phyloP scores from a whole-genome alignment of 1,140 invertebrate species.

The Oedothorax gibbosus region DNA sequence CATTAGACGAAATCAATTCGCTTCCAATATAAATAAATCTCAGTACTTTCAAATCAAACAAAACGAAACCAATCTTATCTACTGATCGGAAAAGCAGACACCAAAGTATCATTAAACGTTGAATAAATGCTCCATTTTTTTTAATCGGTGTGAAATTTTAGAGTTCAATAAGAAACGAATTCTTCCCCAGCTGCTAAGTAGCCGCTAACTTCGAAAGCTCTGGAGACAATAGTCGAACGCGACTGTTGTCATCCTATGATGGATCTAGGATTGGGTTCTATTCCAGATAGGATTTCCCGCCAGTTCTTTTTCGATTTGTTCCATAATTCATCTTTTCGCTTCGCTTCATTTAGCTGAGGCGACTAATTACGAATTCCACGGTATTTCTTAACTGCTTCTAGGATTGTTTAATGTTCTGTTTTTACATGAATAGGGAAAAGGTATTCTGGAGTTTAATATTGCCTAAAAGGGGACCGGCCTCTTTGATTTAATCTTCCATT shows the following conservation, averaged over 20 bases:
- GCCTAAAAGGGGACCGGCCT: no score
- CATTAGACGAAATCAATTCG: no score
- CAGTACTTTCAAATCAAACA: no score
- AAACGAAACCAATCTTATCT: no score
- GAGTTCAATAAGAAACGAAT: background rate
- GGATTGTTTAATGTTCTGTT: no score
- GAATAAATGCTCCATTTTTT: background rate
- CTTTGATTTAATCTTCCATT: no score
- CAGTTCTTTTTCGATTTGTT: background rate
- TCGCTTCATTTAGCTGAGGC: constrained; percentile 17
- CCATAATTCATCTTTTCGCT: constrained; percentile 39
- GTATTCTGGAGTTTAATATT: no score
- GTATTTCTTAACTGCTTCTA: no score
- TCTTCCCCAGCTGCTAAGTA: background rate
- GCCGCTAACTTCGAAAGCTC: background rate
- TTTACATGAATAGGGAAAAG: no score
- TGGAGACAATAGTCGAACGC: constrained; percentile 16
- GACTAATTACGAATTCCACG: constrained; percentile 27
- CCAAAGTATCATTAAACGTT: no score
- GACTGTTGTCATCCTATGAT: constrained; percentile 23
- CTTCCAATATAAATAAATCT: no score
- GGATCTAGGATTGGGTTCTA: constrained; percentile 7
- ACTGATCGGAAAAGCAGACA: no score
- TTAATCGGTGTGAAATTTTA: constrained; percentile 32
- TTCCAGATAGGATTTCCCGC: constrained; percentile 25